A percentile compares a stretch with the other conserved stretches of the same genome.
These are phyloP conservation scores for Acrocephalus kingi DNA, from an alignment of 2,113 vertebrate genomes.

Conservation along the genomic window DNA sequence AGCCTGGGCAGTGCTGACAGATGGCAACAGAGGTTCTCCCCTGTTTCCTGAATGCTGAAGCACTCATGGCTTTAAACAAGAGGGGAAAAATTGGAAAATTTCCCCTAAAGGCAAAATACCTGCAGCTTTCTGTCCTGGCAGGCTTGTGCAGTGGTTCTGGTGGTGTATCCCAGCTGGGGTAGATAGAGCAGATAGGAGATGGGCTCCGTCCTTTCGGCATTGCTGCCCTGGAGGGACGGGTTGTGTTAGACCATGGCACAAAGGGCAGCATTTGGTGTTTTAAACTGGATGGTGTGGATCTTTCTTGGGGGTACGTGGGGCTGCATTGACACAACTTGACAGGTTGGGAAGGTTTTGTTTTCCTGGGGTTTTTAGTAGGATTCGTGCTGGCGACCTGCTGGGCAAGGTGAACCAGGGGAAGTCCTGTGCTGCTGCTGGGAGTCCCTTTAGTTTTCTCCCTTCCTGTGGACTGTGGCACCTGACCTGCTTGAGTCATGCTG, in stretches of 20 bases:
- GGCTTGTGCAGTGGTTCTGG: neutral
- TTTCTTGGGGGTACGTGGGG: too few species aligned
- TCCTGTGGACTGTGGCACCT: neutral
- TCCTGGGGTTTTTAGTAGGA: neutral
- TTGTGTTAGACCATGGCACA: fast-evolving
- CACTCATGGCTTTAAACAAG: neutral
- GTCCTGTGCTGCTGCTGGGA: neutral
- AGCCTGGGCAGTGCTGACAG: neutral
- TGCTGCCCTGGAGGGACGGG: neutral
- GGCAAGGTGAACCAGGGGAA: neutral
- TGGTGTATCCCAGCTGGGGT: neutral
- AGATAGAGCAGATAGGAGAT: neutral
- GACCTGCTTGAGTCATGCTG: neutral
- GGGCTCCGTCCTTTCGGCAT: neutral
- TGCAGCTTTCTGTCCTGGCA: neutral
- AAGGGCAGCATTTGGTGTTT: neutral
- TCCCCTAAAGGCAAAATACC: neutral
- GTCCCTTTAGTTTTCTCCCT: neutral
- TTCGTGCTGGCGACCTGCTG: neutral
- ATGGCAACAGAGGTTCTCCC: neutral
- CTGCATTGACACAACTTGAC: neutral
- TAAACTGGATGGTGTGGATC: neutral
- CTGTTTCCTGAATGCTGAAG: neutral
- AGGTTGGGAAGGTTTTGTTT: neutral
- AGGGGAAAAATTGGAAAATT: neutral